phyloP scores from a whole-genome alignment of 2,888 invertebrate genomes.

The Eudasyphora cyanicolor region DNA sequence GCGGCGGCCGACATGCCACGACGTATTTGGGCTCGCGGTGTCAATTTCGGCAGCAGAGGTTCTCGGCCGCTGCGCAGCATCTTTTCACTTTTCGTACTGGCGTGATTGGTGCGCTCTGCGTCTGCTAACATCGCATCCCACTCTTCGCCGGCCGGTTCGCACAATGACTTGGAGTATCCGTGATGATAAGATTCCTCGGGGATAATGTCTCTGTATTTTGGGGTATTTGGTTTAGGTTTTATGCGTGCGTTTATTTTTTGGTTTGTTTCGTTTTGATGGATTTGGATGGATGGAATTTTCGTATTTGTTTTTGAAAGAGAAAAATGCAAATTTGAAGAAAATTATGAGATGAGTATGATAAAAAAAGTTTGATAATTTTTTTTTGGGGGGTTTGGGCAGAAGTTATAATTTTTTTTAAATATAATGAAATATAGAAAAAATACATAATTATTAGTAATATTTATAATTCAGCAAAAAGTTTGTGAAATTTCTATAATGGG shows the following conservation, averaged over 20 bases:
- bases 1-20: constrained; percentile 79
- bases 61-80: constrained; percentile 77
- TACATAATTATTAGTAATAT: too few relatives aligned
- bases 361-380: neutral
- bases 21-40: constrained; percentile 83
- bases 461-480: neutral
- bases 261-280: constrained; percentile 34
- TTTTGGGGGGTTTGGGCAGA: neutral
- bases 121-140: constrained; percentile 77
- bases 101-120: constrained; percentile 69
- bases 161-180: constrained; percentile 83
- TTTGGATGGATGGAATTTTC: neutral
- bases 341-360: constrained; percentile 18
- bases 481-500: too few relatives aligned
- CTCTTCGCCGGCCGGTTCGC: constrained; percentile 81
- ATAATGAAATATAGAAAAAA: too few relatives aligned
- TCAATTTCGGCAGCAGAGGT: constrained; percentile 82
- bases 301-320: constrained; percentile 14
- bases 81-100: constrained; percentile 67
- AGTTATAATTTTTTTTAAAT: neutral
- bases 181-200: constrained; percentile 84
- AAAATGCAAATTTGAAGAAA: constrained; percentile 14
- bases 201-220: constrained; percentile 83
- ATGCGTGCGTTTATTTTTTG: constrained; percentile 19
- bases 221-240: constrained; percentile 20